Evolutionary conservation across 2,888 invertebrate genomes (phyloP), one percentile per base, ranked within the genome.

Genomic region (Masnerella sp.): DNA sequence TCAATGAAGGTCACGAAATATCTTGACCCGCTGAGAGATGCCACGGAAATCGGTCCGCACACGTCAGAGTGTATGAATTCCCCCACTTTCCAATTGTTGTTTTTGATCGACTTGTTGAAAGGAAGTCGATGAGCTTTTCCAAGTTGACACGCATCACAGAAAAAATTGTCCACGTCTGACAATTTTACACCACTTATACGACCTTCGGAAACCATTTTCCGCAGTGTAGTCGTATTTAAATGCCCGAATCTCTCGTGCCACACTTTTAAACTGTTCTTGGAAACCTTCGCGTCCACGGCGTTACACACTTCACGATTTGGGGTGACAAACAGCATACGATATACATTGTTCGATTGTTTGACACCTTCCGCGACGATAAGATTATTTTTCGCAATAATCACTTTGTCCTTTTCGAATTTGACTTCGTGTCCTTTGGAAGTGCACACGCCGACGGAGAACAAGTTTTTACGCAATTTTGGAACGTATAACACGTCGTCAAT

Each of bases 161-260:
- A 58, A 14, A 58, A 58, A 3, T 34, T 2, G 12, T 58, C 30
- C 1, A 32, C 20, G 9, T 64, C 56, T 11, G 72, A 38, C 11
- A 78, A 18, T n/a, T 74, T 45, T 0, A 78, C 56, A 0, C 75
- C 79, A 4, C 56, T 22, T 12, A 75, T 69, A 3, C 61, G 43
- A 0, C 43, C 38, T 2, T 62, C 38, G 1, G 56, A 25, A 0
- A 72, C 67, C 15, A 77, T 30, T 8, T 73, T 54, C 8, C 56
- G 40, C 32, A 74, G n/a, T n/a, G 61, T 17, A 4, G 25, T 18
- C 3, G 9, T 51, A n/a, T 78, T 78, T 5, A 76, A 45, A 22
- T 77, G 78, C 0, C 77, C 77, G 38, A 77, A 28, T 18, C 75
- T 52, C 32, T 79, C 78, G 58, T 77, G 76, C 76, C 76, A 79